phyloP scores from a whole-genome alignment of 2,113 vertebrate species.

The Anguilla rostrata region DNA sequence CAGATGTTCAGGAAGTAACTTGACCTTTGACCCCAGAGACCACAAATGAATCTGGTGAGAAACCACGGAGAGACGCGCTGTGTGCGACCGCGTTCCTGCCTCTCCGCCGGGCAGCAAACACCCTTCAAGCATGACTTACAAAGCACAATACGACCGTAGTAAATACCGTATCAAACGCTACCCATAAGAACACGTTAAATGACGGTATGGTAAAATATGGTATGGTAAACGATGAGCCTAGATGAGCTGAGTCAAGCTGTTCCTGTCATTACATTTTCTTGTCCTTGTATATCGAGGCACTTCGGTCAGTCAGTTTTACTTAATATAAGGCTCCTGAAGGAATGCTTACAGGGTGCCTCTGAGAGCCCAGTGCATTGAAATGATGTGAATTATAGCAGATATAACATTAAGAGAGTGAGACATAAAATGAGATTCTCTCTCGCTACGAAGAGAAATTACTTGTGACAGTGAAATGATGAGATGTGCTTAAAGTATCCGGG shows the following conservation, averaged over 20 bases:
- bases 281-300: not conserved
- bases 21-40: slow-evolving; percentile 51
- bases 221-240: no score
- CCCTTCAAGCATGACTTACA: not conserved
- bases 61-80: slow-evolving; percentile 35
- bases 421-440: not conserved
- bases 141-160: not conserved
- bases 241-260: no score
- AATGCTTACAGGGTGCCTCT: not conserved
- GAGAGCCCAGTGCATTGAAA: not conserved
- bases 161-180: not conserved
- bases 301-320: not conserved
- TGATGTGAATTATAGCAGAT: not conserved
- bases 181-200: not conserved
- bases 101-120: not conserved
- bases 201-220: no score
- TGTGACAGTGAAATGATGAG: not conserved
- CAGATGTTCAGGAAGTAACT: slow-evolving; percentile 71
- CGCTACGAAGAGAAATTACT: not conserved
- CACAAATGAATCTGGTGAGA: slow-evolving; percentile 46
- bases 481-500: not conserved
- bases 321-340: not conserved
- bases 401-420: not conserved
- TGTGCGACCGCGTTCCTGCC: slow-evolving; percentile 1
- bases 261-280: no score